Evolutionary conservation across 2,113 vertebrate genomes (phyloP).

Genomic region (Hydropotes inermis): DNA sequence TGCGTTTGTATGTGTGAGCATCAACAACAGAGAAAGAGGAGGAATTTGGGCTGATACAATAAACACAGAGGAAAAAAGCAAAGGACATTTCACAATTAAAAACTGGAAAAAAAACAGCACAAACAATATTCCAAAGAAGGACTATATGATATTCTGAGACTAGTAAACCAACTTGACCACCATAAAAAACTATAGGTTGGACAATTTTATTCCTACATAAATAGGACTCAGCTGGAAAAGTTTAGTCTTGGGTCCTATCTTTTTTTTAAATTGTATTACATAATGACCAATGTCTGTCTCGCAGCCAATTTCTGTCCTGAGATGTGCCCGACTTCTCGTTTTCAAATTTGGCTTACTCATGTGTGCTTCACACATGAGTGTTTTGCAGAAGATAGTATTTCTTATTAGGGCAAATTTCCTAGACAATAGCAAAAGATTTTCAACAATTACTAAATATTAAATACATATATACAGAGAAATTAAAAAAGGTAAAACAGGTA

Average conservation of each 20-base stretch:
- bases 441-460: conserved; percentile 7
- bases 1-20: neutral
- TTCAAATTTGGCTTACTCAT: neutral
- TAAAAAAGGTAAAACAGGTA: neutral
- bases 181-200: neutral
- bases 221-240: neutral
- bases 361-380: neutral
- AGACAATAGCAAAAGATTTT: neutral
- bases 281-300: neutral
- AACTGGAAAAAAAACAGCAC: neutral
- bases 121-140: neutral
- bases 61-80: neutral
- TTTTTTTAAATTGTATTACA: neutral
- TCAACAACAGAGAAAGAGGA: neutral
- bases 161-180: neutral
- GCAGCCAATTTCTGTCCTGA: neutral
- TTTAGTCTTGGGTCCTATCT: neutral
- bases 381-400: neutral
- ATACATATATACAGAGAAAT: neutral
- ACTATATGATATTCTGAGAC: neutral
- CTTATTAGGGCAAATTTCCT: conserved; percentile 3
- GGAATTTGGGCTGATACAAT: neutral
- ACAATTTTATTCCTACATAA: neutral
- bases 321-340: neutral
- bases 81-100: neutral